phyloP scores from a whole-genome alignment of 92 coral and sea anemone species.

The Actinostola sp. region DNA sequence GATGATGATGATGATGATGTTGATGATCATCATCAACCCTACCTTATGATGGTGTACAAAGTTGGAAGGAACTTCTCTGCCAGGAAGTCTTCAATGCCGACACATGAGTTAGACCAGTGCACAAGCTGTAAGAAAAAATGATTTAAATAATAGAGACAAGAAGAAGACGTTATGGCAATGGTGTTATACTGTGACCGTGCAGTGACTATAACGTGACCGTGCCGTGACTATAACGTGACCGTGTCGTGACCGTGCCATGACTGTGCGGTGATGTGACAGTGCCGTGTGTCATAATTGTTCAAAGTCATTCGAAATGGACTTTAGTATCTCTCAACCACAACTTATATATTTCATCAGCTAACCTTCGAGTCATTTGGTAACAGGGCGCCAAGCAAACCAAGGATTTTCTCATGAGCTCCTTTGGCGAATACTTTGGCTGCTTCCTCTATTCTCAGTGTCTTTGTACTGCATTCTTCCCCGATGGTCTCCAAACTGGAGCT shows the following conservation, averaged over 20 bases:
- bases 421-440: slow-evolving; percentile 69
- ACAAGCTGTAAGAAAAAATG: slow-evolving; percentile 61
- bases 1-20: too few relatives aligned
- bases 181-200: too few relatives aligned
- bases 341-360: not conserved
- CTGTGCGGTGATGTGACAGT: too few relatives aligned
- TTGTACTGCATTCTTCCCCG: slow-evolving; percentile 25
- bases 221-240: too few relatives aligned
- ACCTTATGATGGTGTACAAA: slow-evolving; percentile 88
- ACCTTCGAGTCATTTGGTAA: slow-evolving; percentile 94
- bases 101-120: slow-evolving; percentile 77
- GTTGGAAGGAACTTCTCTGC: slow-evolving; percentile 81
- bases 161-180: not conserved
- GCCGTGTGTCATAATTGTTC: too few relatives aligned
- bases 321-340: not conserved
- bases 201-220: too few relatives aligned
- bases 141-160: slow-evolving; percentile 10
- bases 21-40: not conserved
- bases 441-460: slow-evolving; percentile 56
- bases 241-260: too few relatives aligned
- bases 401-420: slow-evolving; percentile 78
- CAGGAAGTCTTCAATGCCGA: slow-evolving; percentile 79
- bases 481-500: slow-evolving; percentile 18
- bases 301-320: too few relatives aligned
- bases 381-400: slow-evolving; percentile 95